phyloP scores from a whole-genome alignment of 2,888 invertebrate genomes.

The Nymphalis c-album region DNA sequence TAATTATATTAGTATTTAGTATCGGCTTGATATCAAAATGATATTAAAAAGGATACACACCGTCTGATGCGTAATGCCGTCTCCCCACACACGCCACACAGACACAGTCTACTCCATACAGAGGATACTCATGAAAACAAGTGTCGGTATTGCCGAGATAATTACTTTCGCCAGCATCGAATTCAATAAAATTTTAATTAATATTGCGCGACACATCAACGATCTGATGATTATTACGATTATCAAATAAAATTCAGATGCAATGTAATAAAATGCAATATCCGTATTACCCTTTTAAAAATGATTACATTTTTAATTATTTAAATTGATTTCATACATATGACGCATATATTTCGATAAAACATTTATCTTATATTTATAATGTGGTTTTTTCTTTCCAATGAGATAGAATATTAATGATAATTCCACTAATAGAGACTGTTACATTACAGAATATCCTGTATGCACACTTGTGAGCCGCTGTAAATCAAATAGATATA shows the following conservation, averaged over 20 bases:
- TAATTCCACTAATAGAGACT: background rate
- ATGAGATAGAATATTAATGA: background rate
- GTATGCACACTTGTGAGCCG: background rate
- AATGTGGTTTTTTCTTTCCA: too few relatives aligned
- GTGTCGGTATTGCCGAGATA: slow-evolving; percentile 53
- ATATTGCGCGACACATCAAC: slow-evolving; percentile 44
- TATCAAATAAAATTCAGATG: slow-evolving; percentile 30
- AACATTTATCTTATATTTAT: too few relatives aligned
- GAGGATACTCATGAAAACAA: slow-evolving; percentile 46
- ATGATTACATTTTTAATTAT: slow-evolving; percentile 14
- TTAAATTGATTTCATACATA: background rate
- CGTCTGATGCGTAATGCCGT: background rate
- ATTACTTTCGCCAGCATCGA: slow-evolving; percentile 61
- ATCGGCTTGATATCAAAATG: background rate
- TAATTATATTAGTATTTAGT: background rate
- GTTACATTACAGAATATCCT: background rate
- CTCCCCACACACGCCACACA: background rate
- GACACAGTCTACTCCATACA: slow-evolving; percentile 11
- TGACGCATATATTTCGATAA: slow-evolving; percentile 3
- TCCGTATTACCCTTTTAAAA: slow-evolving; percentile 10
- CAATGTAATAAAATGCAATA: slow-evolving; percentile 17
- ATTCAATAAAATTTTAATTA: slow-evolving; percentile 62
- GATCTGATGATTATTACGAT: slow-evolving; percentile 44
- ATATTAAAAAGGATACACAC: background rate
- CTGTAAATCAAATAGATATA: slow-evolving; percentile 3